Percentiles rank a stretch among this genome's conserved stretches.
Conservation (phyloP, 2,888 invertebrate species). For the Drosophila mimetica region DNA sequence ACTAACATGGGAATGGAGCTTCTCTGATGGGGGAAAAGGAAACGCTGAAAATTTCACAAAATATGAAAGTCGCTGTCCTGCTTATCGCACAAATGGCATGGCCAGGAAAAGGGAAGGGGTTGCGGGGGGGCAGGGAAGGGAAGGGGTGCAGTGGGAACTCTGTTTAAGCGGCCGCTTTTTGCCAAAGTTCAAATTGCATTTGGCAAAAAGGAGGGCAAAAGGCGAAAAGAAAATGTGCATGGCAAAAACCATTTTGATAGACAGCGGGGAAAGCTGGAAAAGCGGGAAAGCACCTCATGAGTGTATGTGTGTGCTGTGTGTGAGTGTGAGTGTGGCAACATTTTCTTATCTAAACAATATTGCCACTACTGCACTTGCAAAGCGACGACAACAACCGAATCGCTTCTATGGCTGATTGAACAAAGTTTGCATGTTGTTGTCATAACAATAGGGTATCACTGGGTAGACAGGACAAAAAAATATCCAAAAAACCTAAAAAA, state of each 20-base stretch:
- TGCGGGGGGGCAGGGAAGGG: neutral
- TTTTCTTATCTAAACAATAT: slow-evolving; percentile 80
- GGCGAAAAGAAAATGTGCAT: slow-evolving; percentile 51
- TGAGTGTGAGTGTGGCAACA: slow-evolving; percentile 48
- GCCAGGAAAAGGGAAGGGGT: slow-evolving; percentile 9
- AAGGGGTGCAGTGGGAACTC: slow-evolving; percentile 6
- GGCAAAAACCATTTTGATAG: slow-evolving; percentile 50
- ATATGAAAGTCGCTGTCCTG: slow-evolving; percentile 55
- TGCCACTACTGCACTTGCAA: slow-evolving; percentile 45
- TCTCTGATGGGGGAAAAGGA: slow-evolving; percentile 26
- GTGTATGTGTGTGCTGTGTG: slow-evolving; percentile 23
- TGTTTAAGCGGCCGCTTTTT: slow-evolving; percentile 45
- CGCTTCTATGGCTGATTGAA: slow-evolving; percentile 71
- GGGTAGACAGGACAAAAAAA: neutral
- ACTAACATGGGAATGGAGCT: slow-evolving; percentile 10
- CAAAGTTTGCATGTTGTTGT: slow-evolving; percentile 62
- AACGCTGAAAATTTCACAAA: slow-evolving; percentile 48
- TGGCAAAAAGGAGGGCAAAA: slow-evolving; percentile 44
- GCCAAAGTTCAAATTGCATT: slow-evolving; percentile 73
- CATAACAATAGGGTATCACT: slow-evolving; percentile 19
- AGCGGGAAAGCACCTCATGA: slow-evolving; percentile 36
- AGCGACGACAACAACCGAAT: slow-evolving; percentile 33
- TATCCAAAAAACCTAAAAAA: too few species aligned
- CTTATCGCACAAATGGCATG: slow-evolving; percentile 49
- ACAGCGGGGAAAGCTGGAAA: slow-evolving; percentile 40